A percentile compares a stretch with the other conserved stretches of the same genome.
Conservation (phyloP, 2,797 vertebrate species). For the Lophius americanus region DNA sequence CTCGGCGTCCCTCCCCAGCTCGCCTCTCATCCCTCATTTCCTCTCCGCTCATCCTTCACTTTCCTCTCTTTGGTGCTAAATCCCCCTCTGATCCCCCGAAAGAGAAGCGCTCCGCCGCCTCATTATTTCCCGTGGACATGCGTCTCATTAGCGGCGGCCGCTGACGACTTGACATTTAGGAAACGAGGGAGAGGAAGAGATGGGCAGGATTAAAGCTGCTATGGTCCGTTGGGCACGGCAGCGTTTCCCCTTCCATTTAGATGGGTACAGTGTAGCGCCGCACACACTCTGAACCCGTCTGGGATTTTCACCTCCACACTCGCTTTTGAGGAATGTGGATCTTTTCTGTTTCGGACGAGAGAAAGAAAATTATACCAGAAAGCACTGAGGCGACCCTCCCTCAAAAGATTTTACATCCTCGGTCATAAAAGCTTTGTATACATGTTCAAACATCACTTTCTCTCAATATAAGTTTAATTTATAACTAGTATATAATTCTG, state of each 20-base stretch:
- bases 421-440: too few species aligned
- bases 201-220: constrained; percentile 29
- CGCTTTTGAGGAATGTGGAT: too few species aligned
- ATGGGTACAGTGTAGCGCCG: constrained; percentile 45
- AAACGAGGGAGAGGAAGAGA: constrained; percentile 41
- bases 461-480: too few species aligned
- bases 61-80: constrained; percentile 35
- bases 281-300: neutral
- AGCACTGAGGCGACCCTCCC: too few species aligned
- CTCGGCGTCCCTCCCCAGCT: constrained; percentile 18
- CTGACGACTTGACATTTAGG: constrained; percentile 77
- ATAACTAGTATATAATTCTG: too few species aligned
- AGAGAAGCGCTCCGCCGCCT: constrained; percentile 35
- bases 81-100: constrained; percentile 36
- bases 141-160: constrained; percentile 60
- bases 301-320: too few species aligned
- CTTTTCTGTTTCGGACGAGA: too few species aligned
- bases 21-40: constrained; percentile 19
- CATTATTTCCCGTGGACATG: constrained; percentile 64
- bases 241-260: constrained; percentile 56
- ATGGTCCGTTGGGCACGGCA: constrained; percentile 41
- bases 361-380: too few species aligned
- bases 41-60: constrained; percentile 30
- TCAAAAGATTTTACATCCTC: too few species aligned
- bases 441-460: too few species aligned